A percentile compares a stretch with the other conserved stretches of the same genome.
These are phyloP conservation scores for Albula goreensis DNA, from an alignment of 2,113 vertebrate genomes.

Conservation along the genomic window DNA sequence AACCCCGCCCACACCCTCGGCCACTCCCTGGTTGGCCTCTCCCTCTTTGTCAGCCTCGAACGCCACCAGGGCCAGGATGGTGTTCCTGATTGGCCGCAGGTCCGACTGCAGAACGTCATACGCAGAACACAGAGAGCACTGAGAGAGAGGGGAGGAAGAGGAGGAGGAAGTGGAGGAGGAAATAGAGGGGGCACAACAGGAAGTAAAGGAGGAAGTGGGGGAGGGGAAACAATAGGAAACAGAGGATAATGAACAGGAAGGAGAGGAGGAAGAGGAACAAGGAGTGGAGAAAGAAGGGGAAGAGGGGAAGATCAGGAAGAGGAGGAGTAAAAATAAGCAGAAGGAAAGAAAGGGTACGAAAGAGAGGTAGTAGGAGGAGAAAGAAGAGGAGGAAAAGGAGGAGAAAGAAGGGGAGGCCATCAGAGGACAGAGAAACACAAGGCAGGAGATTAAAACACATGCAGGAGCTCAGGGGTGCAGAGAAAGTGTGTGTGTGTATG, in stretches of 20 bases:
- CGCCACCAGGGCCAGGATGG: slow-evolving; percentile 79
- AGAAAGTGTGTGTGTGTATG: slow-evolving; percentile 19
- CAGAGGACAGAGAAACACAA: slow-evolving; percentile 24
- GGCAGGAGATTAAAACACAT: slow-evolving; percentile 54
- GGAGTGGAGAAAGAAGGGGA: slow-evolving; percentile 66
- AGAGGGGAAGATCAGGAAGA: slow-evolving; percentile 68
- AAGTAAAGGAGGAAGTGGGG: slow-evolving; percentile 71
- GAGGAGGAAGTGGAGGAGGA: slow-evolving; percentile 69
- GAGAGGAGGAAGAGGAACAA: slow-evolving; percentile 70
- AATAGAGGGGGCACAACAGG: slow-evolving; percentile 51
- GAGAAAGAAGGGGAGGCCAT: slow-evolving; percentile 25
- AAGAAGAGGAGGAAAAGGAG: slow-evolving; percentile 63
- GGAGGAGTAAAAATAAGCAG: slow-evolving; percentile 52
- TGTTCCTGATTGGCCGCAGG: slow-evolving; percentile 79
- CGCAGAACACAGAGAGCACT: slow-evolving; percentile 92
- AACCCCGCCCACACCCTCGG: slow-evolving; percentile 56
- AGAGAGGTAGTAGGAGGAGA: slow-evolving; percentile 60
- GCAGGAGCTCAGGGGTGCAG: slow-evolving; percentile 49
- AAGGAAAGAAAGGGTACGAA: slow-evolving; percentile 4
- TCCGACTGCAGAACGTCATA: slow-evolving; percentile 92
- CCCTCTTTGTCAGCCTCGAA: slow-evolving; percentile 58
- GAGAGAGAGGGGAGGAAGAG: slow-evolving; percentile 67
- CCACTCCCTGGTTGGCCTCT: not conserved
- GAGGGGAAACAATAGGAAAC: slow-evolving; percentile 72
- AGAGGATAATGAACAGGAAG: slow-evolving; percentile 80